Evolutionary conservation across 2,888 invertebrate genomes (phyloP).

Genomic region (Phasia obesa): DNA sequence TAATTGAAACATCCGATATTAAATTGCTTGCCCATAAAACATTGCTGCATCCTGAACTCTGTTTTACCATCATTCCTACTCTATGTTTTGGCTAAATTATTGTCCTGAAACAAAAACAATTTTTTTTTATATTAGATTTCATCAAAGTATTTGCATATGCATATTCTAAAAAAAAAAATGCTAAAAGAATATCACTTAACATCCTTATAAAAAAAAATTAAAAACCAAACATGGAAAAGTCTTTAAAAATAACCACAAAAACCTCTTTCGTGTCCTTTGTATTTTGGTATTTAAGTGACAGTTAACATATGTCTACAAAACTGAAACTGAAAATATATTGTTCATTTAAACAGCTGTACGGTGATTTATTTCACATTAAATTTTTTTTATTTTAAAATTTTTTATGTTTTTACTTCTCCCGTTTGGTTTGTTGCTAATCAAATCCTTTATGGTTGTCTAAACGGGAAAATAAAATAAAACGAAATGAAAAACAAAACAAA

Average conservation of each 20-base stretch:
- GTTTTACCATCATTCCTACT: background rate
- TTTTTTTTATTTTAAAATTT: no score
- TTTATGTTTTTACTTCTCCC: constrained; percentile 2
- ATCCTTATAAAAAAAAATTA: constrained; percentile 8
- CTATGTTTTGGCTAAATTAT: background rate
- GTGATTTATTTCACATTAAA: constrained; percentile 68
- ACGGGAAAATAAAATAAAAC: constrained; percentile 21
- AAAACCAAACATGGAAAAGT: constrained; percentile 34
- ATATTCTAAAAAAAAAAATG: background rate
- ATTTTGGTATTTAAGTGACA: constrained; percentile 53
- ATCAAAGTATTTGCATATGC: constrained; percentile 22
- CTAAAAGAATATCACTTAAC: background rate
- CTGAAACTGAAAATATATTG: constrained; percentile 52
- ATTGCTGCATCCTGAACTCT: no score
- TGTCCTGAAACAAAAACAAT: background rate
- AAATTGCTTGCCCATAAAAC: no score
- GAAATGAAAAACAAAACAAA: constrained; percentile 21
- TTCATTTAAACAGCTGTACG: constrained; percentile 60
- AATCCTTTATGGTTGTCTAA: constrained; percentile 52
- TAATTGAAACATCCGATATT: no score
- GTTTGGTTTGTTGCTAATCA: constrained; percentile 60
- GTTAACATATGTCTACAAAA: constrained; percentile 57
- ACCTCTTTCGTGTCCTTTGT: background rate
- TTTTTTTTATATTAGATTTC: background rate
- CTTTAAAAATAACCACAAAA: constrained; percentile 60